These are phyloP conservation scores for Sitobion miscanthi DNA, from an alignment of 1,140 invertebrate species.

Conservation along the genomic window DNA sequence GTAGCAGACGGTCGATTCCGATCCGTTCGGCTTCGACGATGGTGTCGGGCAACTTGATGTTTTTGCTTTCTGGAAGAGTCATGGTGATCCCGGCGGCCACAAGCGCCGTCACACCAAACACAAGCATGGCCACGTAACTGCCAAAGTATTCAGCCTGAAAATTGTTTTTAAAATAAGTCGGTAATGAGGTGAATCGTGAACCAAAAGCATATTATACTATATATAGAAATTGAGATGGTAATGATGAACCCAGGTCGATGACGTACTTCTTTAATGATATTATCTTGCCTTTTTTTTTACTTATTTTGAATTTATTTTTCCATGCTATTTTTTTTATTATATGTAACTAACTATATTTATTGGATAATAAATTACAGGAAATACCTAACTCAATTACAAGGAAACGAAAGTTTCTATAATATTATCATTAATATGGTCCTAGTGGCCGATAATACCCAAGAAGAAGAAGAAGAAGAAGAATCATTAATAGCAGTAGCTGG, in stretches of 20 bases:
- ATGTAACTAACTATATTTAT: background rate
- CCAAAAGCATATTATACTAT: background rate
- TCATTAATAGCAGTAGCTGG: too few relatives aligned
- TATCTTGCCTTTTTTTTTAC: background rate
- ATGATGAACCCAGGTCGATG: background rate
- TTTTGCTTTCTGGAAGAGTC: conserved; percentile 74
- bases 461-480: too few relatives aligned
- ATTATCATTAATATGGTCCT: too few relatives aligned
- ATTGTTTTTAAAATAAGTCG: background rate
- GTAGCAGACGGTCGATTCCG: conserved; percentile 59
- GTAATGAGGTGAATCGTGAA: background rate
- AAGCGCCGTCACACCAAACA: conserved; percentile 72
- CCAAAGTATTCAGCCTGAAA: conserved; percentile 37
- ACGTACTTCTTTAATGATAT: background rate
- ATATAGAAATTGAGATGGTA: background rate
- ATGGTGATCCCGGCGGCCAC: conserved; percentile 69
- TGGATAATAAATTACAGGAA: too few relatives aligned
- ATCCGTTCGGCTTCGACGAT: conserved; percentile 71
- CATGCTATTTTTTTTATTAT: background rate
- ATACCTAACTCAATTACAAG: too few relatives aligned
- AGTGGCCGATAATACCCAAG: too few relatives aligned
- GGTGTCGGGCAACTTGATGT: conserved; percentile 73
- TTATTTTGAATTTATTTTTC: background rate
- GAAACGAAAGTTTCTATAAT: too few relatives aligned
- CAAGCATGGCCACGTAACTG: conserved; percentile 64